Base-by-base conservation (phyloP, 2,797 vertebrate species). In the Siniperca obscura region DNA sequence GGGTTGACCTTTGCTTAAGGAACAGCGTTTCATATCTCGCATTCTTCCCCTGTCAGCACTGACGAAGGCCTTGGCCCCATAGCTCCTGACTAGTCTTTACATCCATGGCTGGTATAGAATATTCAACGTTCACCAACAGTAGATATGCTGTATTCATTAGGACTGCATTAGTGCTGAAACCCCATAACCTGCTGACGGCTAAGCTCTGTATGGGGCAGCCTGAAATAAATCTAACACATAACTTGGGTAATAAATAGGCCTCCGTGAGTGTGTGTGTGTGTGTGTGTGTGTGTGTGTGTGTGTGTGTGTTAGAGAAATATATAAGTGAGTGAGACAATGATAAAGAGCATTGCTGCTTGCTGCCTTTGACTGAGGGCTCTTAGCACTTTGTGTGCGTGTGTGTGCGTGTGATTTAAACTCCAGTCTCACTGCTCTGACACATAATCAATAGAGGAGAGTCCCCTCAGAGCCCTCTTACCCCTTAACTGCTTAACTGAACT, bases 401-500 rank as follows among this genome's bases (percentile, higher is more conserved):
- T 87, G 82, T 72, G 89, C 66, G 90, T 89, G 95, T 96, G 97
- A 96, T 97, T 97, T 97, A 97, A 97, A 97, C 96, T 96, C 95
- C 93, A 96, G 95, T 95, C 96, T 96, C 96, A 96, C 96, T 93
- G 94, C 93, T 89, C 96, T 97, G 97, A 98, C 97, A 98, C 95
- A 97, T 98, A 98, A 98, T 99, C 97, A 97, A 99, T 98, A 96
- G 93, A 94, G 96, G 95, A 87, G 95, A 97, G 96, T 98, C 97
- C 96, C 97, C 97, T 97, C 82, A 92, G 97, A 98, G 96, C 96
- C 97, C 96, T 97, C 96, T 97, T 97, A 97, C 96, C 97, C 97
- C 97, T 97, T 97, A 97, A 98, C 97, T 97, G 97, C 96, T 98
- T 98, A 97, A 98, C 96, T 98, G 97, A 98, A 98, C 97, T 98